phyloP scores from a whole-genome alignment of 2,888 invertebrate genomes.

The Nomada hirtipes region DNA sequence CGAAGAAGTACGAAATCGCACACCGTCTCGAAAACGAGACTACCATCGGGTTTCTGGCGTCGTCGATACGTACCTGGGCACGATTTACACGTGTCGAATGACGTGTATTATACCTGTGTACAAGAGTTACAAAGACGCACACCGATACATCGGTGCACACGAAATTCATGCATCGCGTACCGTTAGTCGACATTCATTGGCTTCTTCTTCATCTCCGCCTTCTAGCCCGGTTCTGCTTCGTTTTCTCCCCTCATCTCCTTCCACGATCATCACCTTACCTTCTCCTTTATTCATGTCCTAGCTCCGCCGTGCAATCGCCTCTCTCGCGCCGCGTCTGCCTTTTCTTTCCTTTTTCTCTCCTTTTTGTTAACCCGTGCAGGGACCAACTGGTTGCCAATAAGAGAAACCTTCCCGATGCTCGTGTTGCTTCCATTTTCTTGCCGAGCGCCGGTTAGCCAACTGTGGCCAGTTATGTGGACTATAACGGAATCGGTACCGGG shows the following conservation, averaged over 20 bases:
- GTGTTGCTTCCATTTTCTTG: conserved; percentile 63
- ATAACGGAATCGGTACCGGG: conserved; percentile 70
- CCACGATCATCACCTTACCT: not conserved
- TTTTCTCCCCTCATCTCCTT: conserved; percentile 22
- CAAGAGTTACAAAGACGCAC: not conserved
- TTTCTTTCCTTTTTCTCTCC: not conserved
- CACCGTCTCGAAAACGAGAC: not conserved
- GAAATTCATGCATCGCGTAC: conserved; percentile 77
- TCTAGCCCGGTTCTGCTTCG: conserved; percentile 59
- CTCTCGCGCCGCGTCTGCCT: not conserved
- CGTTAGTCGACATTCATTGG: conserved; percentile 79
- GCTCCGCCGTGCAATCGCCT: not conserved
- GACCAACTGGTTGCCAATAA: conserved; percentile 67
- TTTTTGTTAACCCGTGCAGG: conserved; percentile 6
- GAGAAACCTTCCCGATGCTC: conserved; percentile 56
- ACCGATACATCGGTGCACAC: conserved; percentile 58
- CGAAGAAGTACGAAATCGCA: conserved; percentile 1
- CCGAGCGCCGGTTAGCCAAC: conserved; percentile 49
- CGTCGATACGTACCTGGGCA: conserved; percentile 10
- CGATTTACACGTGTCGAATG: conserved; percentile 42
- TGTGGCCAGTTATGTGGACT: conserved; percentile 65
- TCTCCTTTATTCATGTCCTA: not conserved
- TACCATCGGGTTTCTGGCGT: not conserved
- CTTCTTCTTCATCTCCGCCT: conserved; percentile 73
- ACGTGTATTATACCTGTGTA: conserved; percentile 37